These are phyloP conservation scores for Caenorhabditis sp. DNA, from an alignment of 2,888 invertebrate genomes.

Conservation along the genomic window DNA sequence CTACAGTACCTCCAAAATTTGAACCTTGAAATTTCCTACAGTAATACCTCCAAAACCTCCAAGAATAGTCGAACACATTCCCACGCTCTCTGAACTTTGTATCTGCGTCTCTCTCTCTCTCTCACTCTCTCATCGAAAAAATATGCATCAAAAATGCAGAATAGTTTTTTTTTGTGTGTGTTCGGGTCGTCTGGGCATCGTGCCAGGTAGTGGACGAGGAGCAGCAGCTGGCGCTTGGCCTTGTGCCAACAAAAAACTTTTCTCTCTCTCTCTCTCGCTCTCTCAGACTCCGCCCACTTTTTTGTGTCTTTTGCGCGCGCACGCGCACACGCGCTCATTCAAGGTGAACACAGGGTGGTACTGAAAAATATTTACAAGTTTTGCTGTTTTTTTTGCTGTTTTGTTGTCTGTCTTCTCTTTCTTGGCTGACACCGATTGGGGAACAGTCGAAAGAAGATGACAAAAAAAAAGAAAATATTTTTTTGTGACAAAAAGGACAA, in stretches of 20 bases:
- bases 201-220: not conserved
- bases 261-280: too few relatives aligned
- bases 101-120: too few relatives aligned
- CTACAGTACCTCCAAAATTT: too few relatives aligned
- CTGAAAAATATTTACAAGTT: not conserved
- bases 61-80: too few relatives aligned
- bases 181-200: not conserved
- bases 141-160: constrained; percentile 9
- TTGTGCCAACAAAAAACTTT: not conserved
- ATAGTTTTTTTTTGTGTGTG: not conserved
- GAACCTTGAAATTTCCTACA: too few relatives aligned
- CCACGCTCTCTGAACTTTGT: too few relatives aligned
- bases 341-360: not conserved
- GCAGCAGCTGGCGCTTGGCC: not conserved
- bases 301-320: not conserved
- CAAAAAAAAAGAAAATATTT: not conserved
- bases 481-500: too few relatives aligned
- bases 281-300: not conserved
- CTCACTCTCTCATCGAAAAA: constrained; percentile 1
- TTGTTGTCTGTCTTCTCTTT: too few relatives aligned
- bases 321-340: not conserved
- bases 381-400: too few relatives aligned
- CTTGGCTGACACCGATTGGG: too few relatives aligned
- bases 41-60: too few relatives aligned
- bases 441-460: too few relatives aligned